Evolutionary conservation across 1,140 invertebrate species (phyloP).

Genomic region (Hirudo medicinalis): DNA sequence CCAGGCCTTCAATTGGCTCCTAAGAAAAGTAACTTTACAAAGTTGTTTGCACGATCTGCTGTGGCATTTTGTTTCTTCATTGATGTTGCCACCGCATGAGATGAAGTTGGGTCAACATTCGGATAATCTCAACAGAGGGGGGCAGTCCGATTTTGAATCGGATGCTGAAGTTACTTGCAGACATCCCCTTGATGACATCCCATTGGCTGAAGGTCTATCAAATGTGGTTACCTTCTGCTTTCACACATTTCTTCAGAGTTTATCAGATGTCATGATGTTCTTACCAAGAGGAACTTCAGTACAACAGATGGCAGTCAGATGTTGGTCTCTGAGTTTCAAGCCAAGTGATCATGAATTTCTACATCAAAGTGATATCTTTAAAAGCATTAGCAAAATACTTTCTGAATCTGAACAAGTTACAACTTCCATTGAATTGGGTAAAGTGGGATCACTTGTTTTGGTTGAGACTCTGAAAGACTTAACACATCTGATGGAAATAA

Average conservation of each 20-base stretch:
- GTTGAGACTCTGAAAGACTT: conserved; percentile 51
- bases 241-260: conserved; percentile 74
- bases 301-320: conserved; percentile 79
- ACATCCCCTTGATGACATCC: conserved; percentile 66
- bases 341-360: conserved; percentile 78
- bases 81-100: conserved; percentile 45
- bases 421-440: conserved; percentile 8
- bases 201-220: conserved; percentile 56
- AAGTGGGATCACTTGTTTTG: conserved; percentile 45
- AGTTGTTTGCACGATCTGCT: conserved; percentile 78
- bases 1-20: conserved; percentile 86
- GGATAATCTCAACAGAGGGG: conserved; percentile 15
- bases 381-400: conserved; percentile 87
- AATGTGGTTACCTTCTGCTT: conserved; percentile 67
- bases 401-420: conserved; percentile 59
- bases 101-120: conserved; percentile 25
- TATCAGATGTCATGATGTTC: conserved; percentile 79
- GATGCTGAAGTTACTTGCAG: conserved; percentile 45
- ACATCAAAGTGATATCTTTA: conserved; percentile 83
- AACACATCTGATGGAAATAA: conserved; percentile 61
- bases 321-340: conserved; percentile 78
- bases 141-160: neutral
- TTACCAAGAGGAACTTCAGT: conserved; percentile 66
- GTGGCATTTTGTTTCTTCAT: conserved; percentile 76
- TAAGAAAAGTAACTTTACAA: conserved; percentile 77